phyloP scores from a whole-genome alignment of 1,140 invertebrate species.

The Sesamia nonagrioides region DNA sequence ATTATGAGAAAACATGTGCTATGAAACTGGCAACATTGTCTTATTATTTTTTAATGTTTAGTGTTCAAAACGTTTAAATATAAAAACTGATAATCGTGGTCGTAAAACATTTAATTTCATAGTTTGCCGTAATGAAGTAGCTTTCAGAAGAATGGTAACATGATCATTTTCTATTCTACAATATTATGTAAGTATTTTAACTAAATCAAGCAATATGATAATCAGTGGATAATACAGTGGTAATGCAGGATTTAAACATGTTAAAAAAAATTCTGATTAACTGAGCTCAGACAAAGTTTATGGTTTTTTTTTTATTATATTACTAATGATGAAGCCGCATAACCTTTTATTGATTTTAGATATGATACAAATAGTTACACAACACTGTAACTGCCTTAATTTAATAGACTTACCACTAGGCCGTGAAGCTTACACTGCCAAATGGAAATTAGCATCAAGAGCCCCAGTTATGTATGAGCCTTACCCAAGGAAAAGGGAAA shows the following conservation, averaged over 20 bases:
- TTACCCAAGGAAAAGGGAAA: background rate
- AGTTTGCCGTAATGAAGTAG: slow-evolving; percentile 9
- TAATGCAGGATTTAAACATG: background rate
- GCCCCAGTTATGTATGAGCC: background rate
- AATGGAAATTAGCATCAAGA: background rate
- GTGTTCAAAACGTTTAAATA: slow-evolving; percentile 3
- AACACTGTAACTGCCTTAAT: slow-evolving; percentile 56
- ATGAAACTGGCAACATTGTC: no score
- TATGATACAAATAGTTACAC: slow-evolving; percentile 49
- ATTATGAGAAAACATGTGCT: no score
- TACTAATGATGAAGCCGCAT: background rate
- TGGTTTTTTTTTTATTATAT: background rate
- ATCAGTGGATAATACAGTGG: background rate
- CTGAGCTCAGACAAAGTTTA: no score
- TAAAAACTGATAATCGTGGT: background rate
- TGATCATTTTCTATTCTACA: background rate
- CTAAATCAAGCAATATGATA: background rate
- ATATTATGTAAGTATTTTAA: slow-evolving; percentile 12
- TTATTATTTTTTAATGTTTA: background rate
- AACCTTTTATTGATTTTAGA: slow-evolving; percentile 7
- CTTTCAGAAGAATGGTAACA: slow-evolving; percentile 35
- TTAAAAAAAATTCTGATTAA: background rate
- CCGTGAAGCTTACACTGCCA: background rate
- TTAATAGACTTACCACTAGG: slow-evolving; percentile 57
- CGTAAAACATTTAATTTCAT: background rate